Evolutionary conservation across 2,888 invertebrate genomes (phyloP), one percentile per base, ranked within the genome.

Genomic region (Fabriciana adippe): DNA sequence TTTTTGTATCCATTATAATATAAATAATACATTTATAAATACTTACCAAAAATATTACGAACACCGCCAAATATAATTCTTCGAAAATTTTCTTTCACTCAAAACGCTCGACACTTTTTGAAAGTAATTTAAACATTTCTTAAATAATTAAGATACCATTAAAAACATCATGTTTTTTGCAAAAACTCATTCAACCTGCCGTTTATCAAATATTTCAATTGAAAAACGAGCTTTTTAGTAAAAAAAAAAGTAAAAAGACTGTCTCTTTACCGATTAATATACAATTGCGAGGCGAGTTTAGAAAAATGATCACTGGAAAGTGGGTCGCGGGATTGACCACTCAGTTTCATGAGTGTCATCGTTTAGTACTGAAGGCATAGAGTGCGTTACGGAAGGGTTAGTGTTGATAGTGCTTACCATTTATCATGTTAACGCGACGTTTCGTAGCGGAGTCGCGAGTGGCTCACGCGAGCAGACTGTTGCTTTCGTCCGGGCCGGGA

Each of bases 401-500:
- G 75, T 83, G 78, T 74, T 75, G 75, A 75, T 76, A 73, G 75
- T 76, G 87, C 89, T 91, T 90, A 91, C 92, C 90, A 86, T 88
- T 82, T 81, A 85, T 81, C 90, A 91, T 90, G 83, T 81, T 87
- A 84, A 74, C 81, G 86, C 83, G 81, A 76, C 80, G 84, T 78
- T 77, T 78, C 78, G 77, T 77, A 75, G 80, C 77, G 82, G 81
- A 81, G 80, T 82, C 80, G 87, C 83, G 81, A 81, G 80, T 83
- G 88, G 89, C 87, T 84, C 87, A 87, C 90, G 86, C 86, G 87
- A 87, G 85, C 90, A 90, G 89, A 92, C 91, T 92, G 91, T 92
- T 92, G 91, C 91, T 89, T 81, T 76, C 81, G 84, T 84, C 88
- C 88, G 84, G 88, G 87, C 79, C 79, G 79, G 74, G 80, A 76